Evolutionary conservation across 2,113 vertebrate species (phyloP), one percentile per base, ranked within the genome.

Genomic region (Plotosus lineatus): DNA sequence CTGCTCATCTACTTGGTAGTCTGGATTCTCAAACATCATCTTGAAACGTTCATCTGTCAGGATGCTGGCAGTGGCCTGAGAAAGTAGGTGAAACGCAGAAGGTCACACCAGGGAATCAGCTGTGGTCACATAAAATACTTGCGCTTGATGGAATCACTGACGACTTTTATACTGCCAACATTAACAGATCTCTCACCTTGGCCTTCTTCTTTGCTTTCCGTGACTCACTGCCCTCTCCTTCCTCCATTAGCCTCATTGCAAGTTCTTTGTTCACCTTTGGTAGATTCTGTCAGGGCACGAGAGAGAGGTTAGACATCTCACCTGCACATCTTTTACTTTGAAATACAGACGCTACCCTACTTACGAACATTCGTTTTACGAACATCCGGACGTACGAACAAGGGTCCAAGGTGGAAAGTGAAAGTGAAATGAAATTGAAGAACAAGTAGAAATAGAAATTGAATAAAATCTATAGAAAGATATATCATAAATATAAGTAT

Each of bases 21-120:
- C 96, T 0, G 97, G 97, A 87, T 99, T 97, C 89, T 99, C 97
- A 84, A 99, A 99, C 97, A 99, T 98, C 87, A 97, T 91, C 93
- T 98, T 97, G 91, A 99, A 99, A 36, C 97, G 95, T 80, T 97
- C 94, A 40, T 99, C 98, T 8, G 91, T 94, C 77, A 99, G 93
- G 85, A 99, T 94, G 87, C 88, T 98, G 17, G 95, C 94, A 28
- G 95, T 87, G 72, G 88, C 95, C 98, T 99, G 82, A 6, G 31
- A 21, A 21, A 61, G 11, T 12, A 28, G 15, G 36, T 8, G 63
- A 46, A 53, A 6, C 10, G 46, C 11, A 69, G 17, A 44, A 26
- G 9, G 10, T 31, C 0, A 75, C 11, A 42, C 2, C 15, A n/a
- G 46, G 0, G 9, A 11, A 42, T 65, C 21, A 38, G 7, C 17